Evolutionary conservation across 2,113 vertebrate genomes (phyloP).

Genomic region (Cynopterus brachyotis): DNA sequence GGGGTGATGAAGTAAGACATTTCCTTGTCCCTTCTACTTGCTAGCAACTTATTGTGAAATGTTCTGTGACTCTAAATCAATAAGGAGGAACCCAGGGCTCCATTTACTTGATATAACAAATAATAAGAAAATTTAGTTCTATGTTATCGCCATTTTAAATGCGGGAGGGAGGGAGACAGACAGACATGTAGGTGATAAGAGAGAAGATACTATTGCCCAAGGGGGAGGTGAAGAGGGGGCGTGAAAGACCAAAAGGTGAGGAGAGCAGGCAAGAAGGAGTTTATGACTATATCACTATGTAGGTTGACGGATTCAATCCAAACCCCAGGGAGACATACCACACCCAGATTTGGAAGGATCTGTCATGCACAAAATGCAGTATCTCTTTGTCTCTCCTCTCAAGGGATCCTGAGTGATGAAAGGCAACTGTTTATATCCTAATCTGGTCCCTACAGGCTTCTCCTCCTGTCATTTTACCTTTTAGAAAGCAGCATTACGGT

Average conservation of each 20-base stretch:
- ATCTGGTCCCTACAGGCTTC: not conserved
- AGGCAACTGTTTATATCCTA: not conserved
- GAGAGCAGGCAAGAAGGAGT: not conserved
- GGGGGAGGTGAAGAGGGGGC: not conserved
- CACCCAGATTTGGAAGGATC: not conserved
- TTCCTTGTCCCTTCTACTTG: not conserved
- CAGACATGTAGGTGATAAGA: not conserved
- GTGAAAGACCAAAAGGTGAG: not conserved
- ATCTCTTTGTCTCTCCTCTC: not conserved
- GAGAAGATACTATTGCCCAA: not conserved
- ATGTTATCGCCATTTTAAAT: not conserved
- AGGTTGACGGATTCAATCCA: not conserved
- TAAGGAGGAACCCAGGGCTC: not conserved
- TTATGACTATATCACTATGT: not conserved
- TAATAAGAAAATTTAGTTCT: not conserved
- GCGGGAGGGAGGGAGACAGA: not conserved
- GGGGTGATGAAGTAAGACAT: not conserved
- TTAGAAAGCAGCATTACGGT: not conserved
- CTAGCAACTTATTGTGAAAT: not conserved
- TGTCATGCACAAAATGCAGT: not conserved
- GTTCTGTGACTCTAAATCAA: not conserved
- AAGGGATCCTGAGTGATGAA: not conserved
- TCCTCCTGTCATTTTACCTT: not conserved
- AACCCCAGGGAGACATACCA: not conserved
- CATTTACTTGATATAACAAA: not conserved